These are phyloP conservation scores for Penaeus japonicus DNA, from an alignment of 1,140 invertebrate species.

Conservation along the genomic window DNA sequence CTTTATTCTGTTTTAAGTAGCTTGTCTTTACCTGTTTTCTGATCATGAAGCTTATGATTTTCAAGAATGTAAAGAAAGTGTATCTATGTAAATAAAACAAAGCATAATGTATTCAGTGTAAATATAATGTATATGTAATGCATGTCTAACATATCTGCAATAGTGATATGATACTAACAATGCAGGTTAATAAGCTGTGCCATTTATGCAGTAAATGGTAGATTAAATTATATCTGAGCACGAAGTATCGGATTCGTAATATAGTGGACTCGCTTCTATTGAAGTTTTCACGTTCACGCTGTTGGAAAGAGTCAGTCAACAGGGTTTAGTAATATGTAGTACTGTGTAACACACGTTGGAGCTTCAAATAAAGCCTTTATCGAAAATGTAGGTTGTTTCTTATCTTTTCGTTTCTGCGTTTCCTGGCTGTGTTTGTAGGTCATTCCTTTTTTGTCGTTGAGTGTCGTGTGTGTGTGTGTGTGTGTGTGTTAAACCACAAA, in stretches of 20 bases:
- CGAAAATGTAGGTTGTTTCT: no score
- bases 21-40: background rate
- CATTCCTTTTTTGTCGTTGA: no score
- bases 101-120: constrained; percentile 30
- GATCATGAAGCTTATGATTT: background rate
- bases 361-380: constrained; percentile 18
- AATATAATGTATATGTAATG: constrained; percentile 39
- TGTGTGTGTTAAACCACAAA: no score
- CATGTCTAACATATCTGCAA: constrained; percentile 36
- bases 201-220: constrained; percentile 33
- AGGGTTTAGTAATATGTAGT: constrained; percentile 18
- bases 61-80: constrained; percentile 42
- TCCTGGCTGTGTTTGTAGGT: no score
- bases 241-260: background rate
- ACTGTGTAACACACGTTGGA: constrained; percentile 11
- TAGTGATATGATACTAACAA: constrained; percentile 20
- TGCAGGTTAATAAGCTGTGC: constrained; percentile 32
- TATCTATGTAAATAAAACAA: constrained; percentile 44
- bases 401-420: no score
- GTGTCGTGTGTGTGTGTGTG: no score
- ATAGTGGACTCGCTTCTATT: background rate
- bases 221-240: background rate
- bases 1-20: background rate
- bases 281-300: background rate
- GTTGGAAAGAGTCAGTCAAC: background rate